Conservation (phyloP, 2,888 invertebrate genomes). For the Clitarchus hookeri region DNA sequence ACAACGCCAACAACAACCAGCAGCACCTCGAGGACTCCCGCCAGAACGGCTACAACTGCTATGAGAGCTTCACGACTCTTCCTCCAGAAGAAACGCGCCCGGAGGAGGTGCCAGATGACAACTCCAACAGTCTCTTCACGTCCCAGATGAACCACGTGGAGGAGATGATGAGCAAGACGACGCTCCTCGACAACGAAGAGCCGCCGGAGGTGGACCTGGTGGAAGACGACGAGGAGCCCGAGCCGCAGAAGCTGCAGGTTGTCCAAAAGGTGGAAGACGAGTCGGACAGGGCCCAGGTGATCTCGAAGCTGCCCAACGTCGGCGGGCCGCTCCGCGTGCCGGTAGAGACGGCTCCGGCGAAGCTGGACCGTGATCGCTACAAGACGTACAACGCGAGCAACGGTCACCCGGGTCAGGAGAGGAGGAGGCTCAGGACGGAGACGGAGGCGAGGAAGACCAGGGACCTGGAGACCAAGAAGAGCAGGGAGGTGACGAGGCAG, state of each 20-base stretch:
- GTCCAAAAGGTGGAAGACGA: neutral
- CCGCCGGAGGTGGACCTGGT: conserved; percentile 10
- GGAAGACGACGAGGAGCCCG: conserved; percentile 26
- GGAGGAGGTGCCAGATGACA: neutral
- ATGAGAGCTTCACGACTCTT: neutral
- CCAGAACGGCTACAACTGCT: neutral
- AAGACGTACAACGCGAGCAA: conserved; percentile 39
- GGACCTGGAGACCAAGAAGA: neutral
- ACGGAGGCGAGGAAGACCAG: neutral
- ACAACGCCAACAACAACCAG: conserved; percentile 1
- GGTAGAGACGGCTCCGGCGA: neutral
- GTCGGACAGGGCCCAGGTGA: conserved; percentile 27
- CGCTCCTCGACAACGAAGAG: conserved; percentile 31
- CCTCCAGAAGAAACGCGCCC: neutral
- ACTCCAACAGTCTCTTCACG: neutral
- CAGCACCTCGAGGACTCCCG: neutral
- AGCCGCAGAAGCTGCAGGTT: neutral
- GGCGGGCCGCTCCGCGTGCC: conserved; percentile 52
- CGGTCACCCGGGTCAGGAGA: neutral
- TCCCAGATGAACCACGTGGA: conserved; percentile 4
- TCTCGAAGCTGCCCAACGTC: conserved; percentile 54
- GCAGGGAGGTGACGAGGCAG: neutral
- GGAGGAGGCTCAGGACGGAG: neutral
- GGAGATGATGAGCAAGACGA: neutral
- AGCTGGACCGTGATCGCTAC: conserved; percentile 31